A percentile compares a stretch with the other conserved stretches of the same genome.
These are phyloP conservation scores for Pristionchus maxplancki DNA, from an alignment of 2,888 invertebrate species.

Conservation along the genomic window DNA sequence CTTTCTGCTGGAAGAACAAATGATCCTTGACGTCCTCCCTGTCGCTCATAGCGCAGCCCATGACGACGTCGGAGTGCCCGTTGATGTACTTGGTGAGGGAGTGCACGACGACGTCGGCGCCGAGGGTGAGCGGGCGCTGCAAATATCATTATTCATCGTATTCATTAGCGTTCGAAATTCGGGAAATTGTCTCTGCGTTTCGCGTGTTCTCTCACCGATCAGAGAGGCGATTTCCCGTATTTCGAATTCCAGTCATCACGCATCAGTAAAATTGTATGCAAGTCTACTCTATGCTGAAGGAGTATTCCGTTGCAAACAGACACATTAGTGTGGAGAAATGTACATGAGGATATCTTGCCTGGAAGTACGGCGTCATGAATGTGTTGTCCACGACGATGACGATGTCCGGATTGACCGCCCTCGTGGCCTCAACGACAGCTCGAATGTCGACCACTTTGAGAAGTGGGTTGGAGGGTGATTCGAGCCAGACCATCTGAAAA, in stretches of 20 bases:
- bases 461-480: constrained; percentile 93
- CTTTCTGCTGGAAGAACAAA: constrained; percentile 83
- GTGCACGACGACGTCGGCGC: constrained; percentile 91
- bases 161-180: too few relatives aligned
- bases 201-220: too few relatives aligned
- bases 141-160: too few relatives aligned
- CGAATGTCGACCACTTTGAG: constrained; percentile 90
- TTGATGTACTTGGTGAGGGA: constrained; percentile 97
- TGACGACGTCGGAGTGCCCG: constrained; percentile 94
- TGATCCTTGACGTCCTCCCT: constrained; percentile 84
- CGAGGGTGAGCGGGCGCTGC: constrained; percentile 89
- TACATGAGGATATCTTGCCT: background rate
- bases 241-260: too few relatives aligned
- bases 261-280: too few relatives aligned
- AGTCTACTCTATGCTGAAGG: too few relatives aligned
- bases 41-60: constrained; percentile 90
- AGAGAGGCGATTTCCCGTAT: too few relatives aligned
- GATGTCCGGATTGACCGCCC: constrained; percentile 79
- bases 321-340: too few relatives aligned
- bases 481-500: constrained; percentile 86
- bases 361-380: constrained; percentile 82
- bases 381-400: constrained; percentile 90
- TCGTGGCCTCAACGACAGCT: constrained; percentile 79
- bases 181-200: too few relatives aligned
- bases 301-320: too few relatives aligned